Percentiles rank a stretch among this genome's conserved stretches.
phyloP scores from a whole-genome alignment of 2,888 invertebrate species.

The Pollenia angustigena region DNA sequence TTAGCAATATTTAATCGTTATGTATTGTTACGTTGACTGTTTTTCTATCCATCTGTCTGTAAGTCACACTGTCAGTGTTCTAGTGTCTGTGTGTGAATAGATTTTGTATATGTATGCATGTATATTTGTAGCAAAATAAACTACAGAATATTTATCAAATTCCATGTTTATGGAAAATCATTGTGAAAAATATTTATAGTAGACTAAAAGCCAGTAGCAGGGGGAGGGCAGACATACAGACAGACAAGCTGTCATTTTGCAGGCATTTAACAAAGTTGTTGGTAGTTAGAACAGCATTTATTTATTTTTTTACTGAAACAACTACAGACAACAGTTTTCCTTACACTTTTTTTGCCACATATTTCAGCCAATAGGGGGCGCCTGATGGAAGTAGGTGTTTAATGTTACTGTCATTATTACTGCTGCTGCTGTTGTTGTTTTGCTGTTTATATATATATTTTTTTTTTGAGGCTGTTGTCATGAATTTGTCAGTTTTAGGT shows the following conservation, averaged over 20 bases:
- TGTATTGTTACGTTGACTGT: conserved; percentile 20
- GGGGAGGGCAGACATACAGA: conserved; percentile 47
- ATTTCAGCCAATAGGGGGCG: conserved; percentile 71
- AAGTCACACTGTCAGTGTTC: conserved; percentile 11
- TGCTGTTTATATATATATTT: not conserved
- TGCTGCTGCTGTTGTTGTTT: conserved; percentile 44
- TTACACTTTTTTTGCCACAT: conserved; percentile 33
- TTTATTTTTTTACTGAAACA: not conserved
- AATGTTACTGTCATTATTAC: conserved; percentile 67
- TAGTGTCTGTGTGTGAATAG: conserved; percentile 7
- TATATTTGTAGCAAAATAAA: conserved; percentile 49
- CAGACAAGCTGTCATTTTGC: conserved; percentile 65
- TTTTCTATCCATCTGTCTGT: not conserved
- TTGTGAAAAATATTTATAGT: conserved; percentile 45
- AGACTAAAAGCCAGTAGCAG: not conserved
- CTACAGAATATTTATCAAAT: conserved; percentile 71
- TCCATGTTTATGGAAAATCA: conserved; percentile 63
- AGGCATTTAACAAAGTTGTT: conserved; percentile 68
- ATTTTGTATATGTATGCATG: not conserved
- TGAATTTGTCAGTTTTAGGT: conserved; percentile 77
- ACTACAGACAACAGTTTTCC: conserved; percentile 33
- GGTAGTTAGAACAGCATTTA: conserved; percentile 45
- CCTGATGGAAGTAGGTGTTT: conserved; percentile 55
- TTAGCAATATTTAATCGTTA: conserved; percentile 64
- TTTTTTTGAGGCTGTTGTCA: conserved; percentile 71